Evolutionary conservation across 2,797 vertebrate species (phyloP).

Genomic region (Enteromius trimaculatus): DNA sequence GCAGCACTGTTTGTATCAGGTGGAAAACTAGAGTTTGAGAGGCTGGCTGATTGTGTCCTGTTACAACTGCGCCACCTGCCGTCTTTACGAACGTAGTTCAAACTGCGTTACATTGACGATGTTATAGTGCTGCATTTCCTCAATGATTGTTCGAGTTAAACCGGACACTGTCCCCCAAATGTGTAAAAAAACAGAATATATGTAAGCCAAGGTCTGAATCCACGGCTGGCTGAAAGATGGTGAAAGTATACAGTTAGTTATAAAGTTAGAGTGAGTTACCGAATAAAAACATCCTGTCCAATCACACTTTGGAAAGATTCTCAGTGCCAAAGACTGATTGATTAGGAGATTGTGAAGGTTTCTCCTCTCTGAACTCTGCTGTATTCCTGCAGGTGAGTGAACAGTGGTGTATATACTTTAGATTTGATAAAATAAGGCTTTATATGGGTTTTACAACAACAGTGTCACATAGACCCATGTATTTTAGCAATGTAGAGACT

Average conservation of each 20-base stretch:
- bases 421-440: constrained; percentile 11
- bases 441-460: background rate
- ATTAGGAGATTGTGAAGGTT: constrained; percentile 45
- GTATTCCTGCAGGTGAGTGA: constrained; percentile 46
- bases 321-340: constrained; percentile 28
- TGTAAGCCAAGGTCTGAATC: constrained; percentile 37
- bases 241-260: constrained; percentile 48
- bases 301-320: constrained; percentile 38
- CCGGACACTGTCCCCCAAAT: constrained; percentile 28
- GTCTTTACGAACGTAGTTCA: background rate
- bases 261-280: background rate
- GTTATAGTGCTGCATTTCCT: constrained; percentile 32
- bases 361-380: constrained; percentile 41
- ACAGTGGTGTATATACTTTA: constrained; percentile 37
- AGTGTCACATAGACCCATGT: background rate
- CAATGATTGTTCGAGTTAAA: constrained; percentile 19
- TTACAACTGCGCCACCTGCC: constrained; percentile 25
- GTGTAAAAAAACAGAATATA: constrained; percentile 34
- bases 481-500: background rate
- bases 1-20: background rate
- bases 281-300: constrained; percentile 22
- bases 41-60: background rate
- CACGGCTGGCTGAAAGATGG: constrained; percentile 47
- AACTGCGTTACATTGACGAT: constrained; percentile 7
- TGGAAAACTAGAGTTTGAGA: background rate